phyloP scores from a whole-genome alignment of 2,113 vertebrate genomes.

The Nyctereutes procyonoides region DNA sequence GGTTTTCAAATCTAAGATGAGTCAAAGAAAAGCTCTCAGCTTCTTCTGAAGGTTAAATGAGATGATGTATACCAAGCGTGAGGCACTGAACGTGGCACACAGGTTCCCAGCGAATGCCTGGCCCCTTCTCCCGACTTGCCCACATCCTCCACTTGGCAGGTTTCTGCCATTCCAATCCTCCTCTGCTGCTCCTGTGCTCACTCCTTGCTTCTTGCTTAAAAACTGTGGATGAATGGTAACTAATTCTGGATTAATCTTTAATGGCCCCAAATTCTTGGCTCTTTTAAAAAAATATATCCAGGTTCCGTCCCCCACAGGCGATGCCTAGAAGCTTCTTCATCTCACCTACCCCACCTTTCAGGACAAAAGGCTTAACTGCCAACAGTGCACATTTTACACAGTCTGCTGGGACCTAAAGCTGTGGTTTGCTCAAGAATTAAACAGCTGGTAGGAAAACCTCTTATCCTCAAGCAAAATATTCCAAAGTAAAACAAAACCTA shows the following conservation, averaged over 20 bases:
- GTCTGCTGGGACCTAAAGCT: not conserved
- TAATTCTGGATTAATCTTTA: not conserved
- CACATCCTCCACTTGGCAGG: not conserved
- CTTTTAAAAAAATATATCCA: not conserved
- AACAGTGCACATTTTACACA: not conserved
- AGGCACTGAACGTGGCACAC: not conserved
- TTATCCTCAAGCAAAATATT: conserved; percentile 46
- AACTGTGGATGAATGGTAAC: not conserved
- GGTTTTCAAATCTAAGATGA: not conserved
- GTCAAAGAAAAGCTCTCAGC: not conserved
- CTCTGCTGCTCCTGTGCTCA: not conserved
- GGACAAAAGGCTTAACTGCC: not conserved
- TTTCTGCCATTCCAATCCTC: not conserved
- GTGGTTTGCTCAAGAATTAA: not conserved
- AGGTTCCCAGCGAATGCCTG: not conserved
- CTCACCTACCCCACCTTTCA: not conserved
- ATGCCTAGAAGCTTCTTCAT: not conserved
- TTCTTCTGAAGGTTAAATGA: not conserved
- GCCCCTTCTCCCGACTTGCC: fast-evolving
- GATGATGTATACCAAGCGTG: not conserved
- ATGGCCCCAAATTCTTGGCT: not conserved
- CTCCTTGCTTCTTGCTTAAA: not conserved
- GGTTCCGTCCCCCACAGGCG: not conserved
- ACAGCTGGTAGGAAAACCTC: conserved; percentile 66
- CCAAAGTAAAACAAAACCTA: conserved; percentile 74